Evolutionary conservation across 2,888 invertebrate genomes (phyloP), one percentile per base, ranked within the genome.

Genomic region (Acholoe squamosa): DNA sequence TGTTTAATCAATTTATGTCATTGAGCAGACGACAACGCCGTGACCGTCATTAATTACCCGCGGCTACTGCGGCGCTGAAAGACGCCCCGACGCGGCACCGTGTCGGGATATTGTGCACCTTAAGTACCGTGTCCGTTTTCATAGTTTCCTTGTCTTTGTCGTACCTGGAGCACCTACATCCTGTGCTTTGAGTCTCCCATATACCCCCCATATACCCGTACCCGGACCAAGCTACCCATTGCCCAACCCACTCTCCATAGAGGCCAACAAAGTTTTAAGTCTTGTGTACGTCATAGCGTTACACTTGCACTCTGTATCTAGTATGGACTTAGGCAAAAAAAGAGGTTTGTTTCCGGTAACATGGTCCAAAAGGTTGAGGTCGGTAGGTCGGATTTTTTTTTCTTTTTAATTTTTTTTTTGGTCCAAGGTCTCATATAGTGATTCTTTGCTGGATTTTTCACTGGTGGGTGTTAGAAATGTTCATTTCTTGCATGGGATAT

Each of bases 1-100:
- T 71, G 71, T 71, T 71, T 71, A 71, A 71, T 71, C 71, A 71
- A 71, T 71, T 71, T 71, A 71, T 28, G 71, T 71, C 71, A 16
- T 25, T 14, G 25, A 28, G 71, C 71, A 71, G 71, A 71, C 71
- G 71, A 71, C 71, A 71, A 71, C 28, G 71, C 71, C 0, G 71
- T 71, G 71, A 25, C 71, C 3, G 25, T 28, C 71, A 71, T 71
- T 71, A 71, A 71, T 71, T 71, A 7, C 71, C 28, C 71, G 71
- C 71, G 28, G 31, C 71, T 71, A 31, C 31, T 71, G 71, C 31
- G 71, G 71, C 71, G 71, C 71, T 71, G 71, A 28, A 25, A 71
- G 71, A 25, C 54, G 12, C 3, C 61, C 14, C 3, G 61, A 19
- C 61, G n/a, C 61, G n/a, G 71, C 28, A 25, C 71, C n/a, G 61